A percentile compares a stretch with the other conserved stretches of the same genome.
Evolutionary conservation across 2,797 vertebrate species (phyloP).

Genomic region (Allobates femoralis): DNA sequence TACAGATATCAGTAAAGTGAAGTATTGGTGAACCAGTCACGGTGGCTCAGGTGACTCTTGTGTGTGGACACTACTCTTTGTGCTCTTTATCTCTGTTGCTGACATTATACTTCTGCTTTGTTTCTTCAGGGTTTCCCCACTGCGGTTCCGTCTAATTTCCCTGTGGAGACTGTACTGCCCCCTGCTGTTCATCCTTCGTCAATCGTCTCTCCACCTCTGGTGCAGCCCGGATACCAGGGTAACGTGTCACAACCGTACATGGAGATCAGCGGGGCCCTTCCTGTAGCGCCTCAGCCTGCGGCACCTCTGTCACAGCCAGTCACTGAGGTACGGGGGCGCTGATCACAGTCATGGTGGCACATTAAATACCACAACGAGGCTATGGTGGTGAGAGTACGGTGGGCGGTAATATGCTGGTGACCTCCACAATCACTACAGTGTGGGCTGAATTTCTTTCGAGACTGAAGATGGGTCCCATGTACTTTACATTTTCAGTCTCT

Average conservation of each 20-base stretch:
- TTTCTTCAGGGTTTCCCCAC: slow-evolving; percentile 76
- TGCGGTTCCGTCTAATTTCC: slow-evolving; percentile 73
- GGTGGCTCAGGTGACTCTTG: neutral
- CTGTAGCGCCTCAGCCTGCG: slow-evolving; percentile 72
- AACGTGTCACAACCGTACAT: slow-evolving; percentile 73
- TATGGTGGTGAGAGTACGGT: too few relatives aligned
- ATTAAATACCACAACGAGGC: neutral
- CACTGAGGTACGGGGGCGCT: slow-evolving; percentile 75
- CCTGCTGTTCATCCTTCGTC: slow-evolving; percentile 75
- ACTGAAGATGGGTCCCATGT: too few relatives aligned
- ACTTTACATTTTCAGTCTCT: too few relatives aligned
- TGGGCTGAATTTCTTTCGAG: too few relatives aligned
- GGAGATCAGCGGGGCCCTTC: slow-evolving; percentile 74
- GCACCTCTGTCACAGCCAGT: slow-evolving; percentile 74
- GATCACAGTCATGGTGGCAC: neutral
- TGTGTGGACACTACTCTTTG: neutral
- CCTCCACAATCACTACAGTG: too few relatives aligned
- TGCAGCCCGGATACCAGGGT: slow-evolving; percentile 75
- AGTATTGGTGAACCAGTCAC: neutral
- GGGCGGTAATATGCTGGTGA: too few relatives aligned
- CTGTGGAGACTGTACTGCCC: slow-evolving; percentile 73
- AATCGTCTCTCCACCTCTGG: slow-evolving; percentile 77
- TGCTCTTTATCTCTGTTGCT: too few relatives aligned
- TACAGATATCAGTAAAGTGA: too few relatives aligned
- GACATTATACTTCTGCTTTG: too few relatives aligned